Base-by-base conservation (phyloP, 1,140 invertebrate species). In the Drosophila tani region DNA sequence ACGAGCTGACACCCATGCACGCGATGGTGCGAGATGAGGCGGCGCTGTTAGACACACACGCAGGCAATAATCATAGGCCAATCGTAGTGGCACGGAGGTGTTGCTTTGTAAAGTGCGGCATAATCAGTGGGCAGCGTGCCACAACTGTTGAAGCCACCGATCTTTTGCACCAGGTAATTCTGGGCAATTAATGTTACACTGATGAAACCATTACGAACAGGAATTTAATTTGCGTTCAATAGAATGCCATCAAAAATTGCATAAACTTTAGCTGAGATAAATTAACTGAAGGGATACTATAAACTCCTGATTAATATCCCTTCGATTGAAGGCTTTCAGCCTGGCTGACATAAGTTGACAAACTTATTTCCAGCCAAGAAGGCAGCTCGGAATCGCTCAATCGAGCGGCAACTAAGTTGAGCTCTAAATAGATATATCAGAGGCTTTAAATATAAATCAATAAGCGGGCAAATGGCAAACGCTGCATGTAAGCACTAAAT, bases 381-480 rank as follows among this genome's bases (percentile, higher is more conserved):
- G 49, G 56, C 58, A 50, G 75, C 69, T 49, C 65, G 67, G 67
- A 85, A 84, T 75, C 77, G 75, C 82, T 84, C 69, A 83, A 84
- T 87, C 84, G 60, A 62, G 32, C 60, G 56, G 32, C 67, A 68
- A 56, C 67, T 46, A 38, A 68, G 67, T 70, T 45, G 49, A 35
- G 74, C 73, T 64, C 63, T 43, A 73, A 76, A 69, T 65, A 84
- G 79, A 88, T 71, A 70, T 68, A 83, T 87, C 80, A 84, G 82
- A 53, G 74, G 65, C 81, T 83, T 80, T 75, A 84, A 90, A 88
- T 88, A 88, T 88, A 88, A 88, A 88, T 88, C 84, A 88, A 90
- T 90, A 90, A 81, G 59, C 66, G 82, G 55, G 79, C 74, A 90
- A 87, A 87, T 88, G 84, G 81, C 66, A 67, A 88, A 75, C 74